phyloP scores from a whole-genome alignment of 2,797 vertebrate genomes.

The Malurus leucopterus region DNA sequence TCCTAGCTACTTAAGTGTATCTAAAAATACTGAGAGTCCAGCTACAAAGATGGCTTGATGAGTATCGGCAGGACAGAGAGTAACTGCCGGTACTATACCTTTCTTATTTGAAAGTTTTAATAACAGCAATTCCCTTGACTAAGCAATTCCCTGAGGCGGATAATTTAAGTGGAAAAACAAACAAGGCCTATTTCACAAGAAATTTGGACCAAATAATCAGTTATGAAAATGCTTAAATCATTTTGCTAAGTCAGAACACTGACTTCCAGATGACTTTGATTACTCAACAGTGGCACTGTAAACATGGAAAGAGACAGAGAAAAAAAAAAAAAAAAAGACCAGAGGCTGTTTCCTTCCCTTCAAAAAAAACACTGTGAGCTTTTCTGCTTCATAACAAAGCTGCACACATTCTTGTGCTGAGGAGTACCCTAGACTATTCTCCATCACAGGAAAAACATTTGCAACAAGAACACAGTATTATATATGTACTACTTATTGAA shows the following conservation, averaged over 20 bases:
- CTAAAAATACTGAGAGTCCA: not conserved
- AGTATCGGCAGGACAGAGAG: not conserved
- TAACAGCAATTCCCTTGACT: not conserved
- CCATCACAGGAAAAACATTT: not conserved
- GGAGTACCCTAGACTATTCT: accelerated
- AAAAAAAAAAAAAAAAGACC: not conserved
- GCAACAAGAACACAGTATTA: not conserved
- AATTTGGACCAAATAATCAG: not conserved
- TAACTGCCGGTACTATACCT: not conserved
- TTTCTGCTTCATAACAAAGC: not conserved
- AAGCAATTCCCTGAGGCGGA: not conserved
- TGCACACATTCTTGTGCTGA: not conserved
- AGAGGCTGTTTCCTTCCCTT: not conserved
- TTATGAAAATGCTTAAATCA: not conserved
- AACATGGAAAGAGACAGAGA: not conserved
- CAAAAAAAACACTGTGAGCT: not conserved
- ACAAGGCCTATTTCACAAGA: not conserved
- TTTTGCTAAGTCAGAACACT: not conserved
- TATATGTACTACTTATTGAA: not conserved
- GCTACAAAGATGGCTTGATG: not conserved
- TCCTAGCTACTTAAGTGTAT: not conserved
- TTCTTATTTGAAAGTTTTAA: not conserved
- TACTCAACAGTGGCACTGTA: not conserved
- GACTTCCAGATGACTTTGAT: not conserved
- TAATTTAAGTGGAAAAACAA: not conserved